Evolutionary conservation across 2,797 vertebrate genomes (phyloP), one percentile per base, ranked within the genome.

Genomic region (Pampus argenteus): DNA sequence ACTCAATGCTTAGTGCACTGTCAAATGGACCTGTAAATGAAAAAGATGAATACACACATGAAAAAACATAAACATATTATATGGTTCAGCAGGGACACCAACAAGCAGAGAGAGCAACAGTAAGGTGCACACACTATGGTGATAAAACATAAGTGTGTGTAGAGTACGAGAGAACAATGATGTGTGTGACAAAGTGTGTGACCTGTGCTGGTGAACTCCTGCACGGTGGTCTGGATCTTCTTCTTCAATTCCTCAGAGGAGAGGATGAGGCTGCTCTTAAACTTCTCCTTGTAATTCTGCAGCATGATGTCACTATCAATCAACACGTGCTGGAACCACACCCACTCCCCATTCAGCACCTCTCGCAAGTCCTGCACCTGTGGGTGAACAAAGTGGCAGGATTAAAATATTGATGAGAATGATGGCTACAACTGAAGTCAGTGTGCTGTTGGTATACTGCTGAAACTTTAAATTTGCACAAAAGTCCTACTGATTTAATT

Each of bases 201-300:
- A 90, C 97, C 96, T 92, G 87, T 93, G 52, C 2, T 26, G 40
- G 34, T 88, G 75, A 97, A 98, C 3, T 95, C 95, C 42, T 95
- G 84, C 9, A 95, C 49, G 31, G 89, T 55, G n/a, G 44, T 68
- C 48, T 94, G 90, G 15, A 92, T 91, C 75, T 95, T 97, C 81
- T 93, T 96, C 76, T 94, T 96, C 71, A 97, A 93, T 64, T 97
- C 95, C 15, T 96, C 95, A 0, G 95, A 90, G 0, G 94, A 94
- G 62, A 90, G 74, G 31, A 96, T 76, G 2, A 97, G 91, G 61
- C 86, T 63, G 0, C 87, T 94, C 89, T 94, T 96, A 86, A 98
- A 96, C 58, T 91, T 95, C 34, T 97, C 95, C 76, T 96, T 96
- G 79, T 95, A 78, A 22, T 90, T 94, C 76, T 95, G 94, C 62